A percentile compares a stretch with the other conserved stretches of the same genome.
These are phyloP conservation scores for Bothrops jararaca DNA, from an alignment of 2,113 vertebrate species.

Conservation along the genomic window DNA sequence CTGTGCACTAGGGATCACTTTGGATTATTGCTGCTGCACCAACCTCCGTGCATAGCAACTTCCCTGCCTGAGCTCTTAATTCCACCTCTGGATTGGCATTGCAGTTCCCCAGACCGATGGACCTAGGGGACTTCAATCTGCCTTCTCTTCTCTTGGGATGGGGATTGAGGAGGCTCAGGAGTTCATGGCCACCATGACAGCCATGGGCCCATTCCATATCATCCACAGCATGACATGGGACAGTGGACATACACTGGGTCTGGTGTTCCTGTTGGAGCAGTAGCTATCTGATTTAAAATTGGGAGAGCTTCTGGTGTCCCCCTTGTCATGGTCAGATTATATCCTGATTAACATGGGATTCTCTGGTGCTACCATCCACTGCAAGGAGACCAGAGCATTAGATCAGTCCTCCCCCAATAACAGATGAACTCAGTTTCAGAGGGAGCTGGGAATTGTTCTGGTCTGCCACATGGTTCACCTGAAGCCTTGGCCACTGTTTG, in stretches of 20 bases:
- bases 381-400: not conserved
- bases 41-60: no score
- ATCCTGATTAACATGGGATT: not conserved
- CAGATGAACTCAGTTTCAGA: no score
- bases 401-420: no score
- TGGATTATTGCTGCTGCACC: no score
- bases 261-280: not conserved
- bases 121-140: not conserved
- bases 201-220: not conserved
- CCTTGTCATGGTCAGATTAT: not conserved
- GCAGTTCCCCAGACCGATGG: no score
- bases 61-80: no score
- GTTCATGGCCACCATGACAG: not conserved
- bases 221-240: not conserved
- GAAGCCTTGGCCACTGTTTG: no score
- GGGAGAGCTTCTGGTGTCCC: not conserved
- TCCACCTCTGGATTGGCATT: no score
- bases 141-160: not conserved
- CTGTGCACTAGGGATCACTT: no score
- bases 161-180: not conserved
- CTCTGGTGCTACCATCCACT: not conserved
- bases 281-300: not conserved
- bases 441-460: no score
- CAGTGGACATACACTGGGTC: not conserved
- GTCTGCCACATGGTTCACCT: no score